Conservation (phyloP, 2,797 vertebrate species). For the Manis pentadactyla region DNA sequence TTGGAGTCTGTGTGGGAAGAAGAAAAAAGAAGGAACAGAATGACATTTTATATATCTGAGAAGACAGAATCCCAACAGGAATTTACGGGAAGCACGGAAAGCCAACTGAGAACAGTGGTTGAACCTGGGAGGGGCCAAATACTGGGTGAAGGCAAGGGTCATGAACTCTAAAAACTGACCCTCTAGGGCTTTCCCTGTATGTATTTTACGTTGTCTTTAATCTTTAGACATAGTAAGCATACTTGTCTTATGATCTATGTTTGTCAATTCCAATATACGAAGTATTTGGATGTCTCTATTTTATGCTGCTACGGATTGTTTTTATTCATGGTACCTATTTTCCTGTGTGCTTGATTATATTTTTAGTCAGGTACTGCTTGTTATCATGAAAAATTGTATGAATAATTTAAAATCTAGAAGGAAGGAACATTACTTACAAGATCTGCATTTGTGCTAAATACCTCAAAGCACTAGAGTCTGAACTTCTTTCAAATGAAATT, state of each 20-base stretch:
- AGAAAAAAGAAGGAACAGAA: neutral
- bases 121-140: neutral
- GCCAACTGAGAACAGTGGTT: no score
- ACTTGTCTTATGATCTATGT: neutral
- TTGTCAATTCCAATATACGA: neutral
- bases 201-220: neutral
- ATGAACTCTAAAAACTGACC: neutral
- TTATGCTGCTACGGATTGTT: neutral
- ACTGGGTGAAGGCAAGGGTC: accelerated
- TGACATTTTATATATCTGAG: neutral
- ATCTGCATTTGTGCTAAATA: neutral
- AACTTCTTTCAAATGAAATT: neutral
- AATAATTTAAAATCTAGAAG: neutral
- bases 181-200: neutral
- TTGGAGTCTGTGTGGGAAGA: neutral
- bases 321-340: neutral
- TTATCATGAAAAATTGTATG: neutral
- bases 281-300: neutral
- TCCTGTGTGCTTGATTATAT: neutral
- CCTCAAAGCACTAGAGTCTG: neutral
- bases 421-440: neutral
- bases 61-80: neutral
- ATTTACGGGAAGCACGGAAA: neutral
- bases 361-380: neutral
- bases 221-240: neutral